Base-by-base conservation (phyloP, 2,113 vertebrate genomes). In the Pantherophis guttatus region DNA sequence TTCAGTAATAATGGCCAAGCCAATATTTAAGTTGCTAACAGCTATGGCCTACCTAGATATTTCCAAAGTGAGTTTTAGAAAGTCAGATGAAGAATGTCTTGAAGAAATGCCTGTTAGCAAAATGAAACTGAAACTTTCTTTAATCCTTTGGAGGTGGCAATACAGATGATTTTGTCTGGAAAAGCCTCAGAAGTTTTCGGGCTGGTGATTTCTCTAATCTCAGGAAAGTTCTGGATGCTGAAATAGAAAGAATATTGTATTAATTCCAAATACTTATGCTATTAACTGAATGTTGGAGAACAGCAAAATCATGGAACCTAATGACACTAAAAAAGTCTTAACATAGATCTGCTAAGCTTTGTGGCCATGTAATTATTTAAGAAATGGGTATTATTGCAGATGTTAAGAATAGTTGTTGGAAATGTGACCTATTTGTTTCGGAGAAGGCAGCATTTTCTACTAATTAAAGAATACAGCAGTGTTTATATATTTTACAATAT, bases 171-270 rank as follows among this genome's bases (percentile, higher is more conserved):
- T 59, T 26, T 44, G 57, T 91, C 3, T 13, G 91, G 15, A 90
- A 86, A 5, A 59, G 93, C 0, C 57, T 70, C 3, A 97, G 48
- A 23, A 97, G 94, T 90, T 88, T 96, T 23, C 96, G 94, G 1
- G 88, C 94, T 0, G 97, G 97, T 0, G 96, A 96, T 59, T 52
- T 54, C 10, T 96, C 96, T 92, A 97, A 87, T 3, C 11, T 91
- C 24, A 13, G 90, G 90, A 97, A 97, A 50, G 93, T 94, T 48
- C 81, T 65, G 0, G 87, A 0, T 55, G 95, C 96, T 97, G 96
- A 5, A 94, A 93, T 17, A 12, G 3, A 86, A 44, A 53, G 1
- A 8, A 3, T 9, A 24, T 29, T 0, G 0, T 8, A 39, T 91
- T 88, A 89, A 9, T 0, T 19, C 21, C 26, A 94, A 24, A 11